Conservation (phyloP, 1,140 invertebrate genomes). For the Saccostrea cuccullata region DNA sequence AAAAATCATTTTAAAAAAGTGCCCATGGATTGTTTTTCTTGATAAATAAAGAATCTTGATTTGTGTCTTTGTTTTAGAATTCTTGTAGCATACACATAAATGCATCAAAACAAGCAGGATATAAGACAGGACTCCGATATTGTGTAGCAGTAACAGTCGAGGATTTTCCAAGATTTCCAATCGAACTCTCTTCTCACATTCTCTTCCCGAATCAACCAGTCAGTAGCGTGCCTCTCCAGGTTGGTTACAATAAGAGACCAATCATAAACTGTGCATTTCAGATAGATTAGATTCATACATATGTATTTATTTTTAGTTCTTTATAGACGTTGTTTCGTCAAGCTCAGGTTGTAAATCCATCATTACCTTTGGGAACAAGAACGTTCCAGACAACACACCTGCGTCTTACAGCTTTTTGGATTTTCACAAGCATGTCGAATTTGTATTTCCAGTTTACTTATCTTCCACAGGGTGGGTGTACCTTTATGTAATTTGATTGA, state of each 20-base stretch:
- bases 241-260: background rate
- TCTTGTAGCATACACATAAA: constrained; percentile 34
- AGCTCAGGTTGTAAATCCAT: background rate
- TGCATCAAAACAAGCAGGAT: background rate
- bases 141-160: constrained; percentile 19
- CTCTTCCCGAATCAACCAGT: constrained; percentile 23
- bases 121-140: constrained; percentile 6
- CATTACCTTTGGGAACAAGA: background rate
- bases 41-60: too few relatives aligned
- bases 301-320: constrained; percentile 7
- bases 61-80: constrained; percentile 23
- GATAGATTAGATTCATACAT: background rate
- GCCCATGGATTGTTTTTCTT: too few relatives aligned
- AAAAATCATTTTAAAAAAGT: too few relatives aligned
- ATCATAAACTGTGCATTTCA: background rate
- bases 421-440: background rate
- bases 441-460: constrained; percentile 13
- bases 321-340: background rate
- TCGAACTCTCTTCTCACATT: constrained; percentile 1
- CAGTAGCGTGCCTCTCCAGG: constrained; percentile 40
- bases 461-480: background rate
- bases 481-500: background rate
- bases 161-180: constrained; percentile 41
- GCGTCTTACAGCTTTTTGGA: background rate
- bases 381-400: background rate